phyloP scores from a whole-genome alignment of 2,888 invertebrate genomes.

The Lordiphosa andalusiaca region DNA sequence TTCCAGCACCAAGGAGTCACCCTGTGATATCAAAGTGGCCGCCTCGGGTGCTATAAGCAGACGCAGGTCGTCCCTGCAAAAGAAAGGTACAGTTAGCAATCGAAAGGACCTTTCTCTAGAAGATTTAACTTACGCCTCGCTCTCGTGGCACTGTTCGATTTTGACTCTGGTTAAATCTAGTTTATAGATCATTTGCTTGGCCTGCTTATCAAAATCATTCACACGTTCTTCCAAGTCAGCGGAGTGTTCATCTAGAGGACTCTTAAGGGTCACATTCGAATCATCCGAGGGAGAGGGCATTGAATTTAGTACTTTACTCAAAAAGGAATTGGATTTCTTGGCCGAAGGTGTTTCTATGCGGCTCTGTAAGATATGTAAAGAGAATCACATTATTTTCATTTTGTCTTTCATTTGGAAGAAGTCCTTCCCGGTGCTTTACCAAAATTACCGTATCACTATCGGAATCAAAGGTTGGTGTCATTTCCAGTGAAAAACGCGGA shows the following conservation, averaged over 20 bases:
- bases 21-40: conserved; percentile 88
- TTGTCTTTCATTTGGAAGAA: not conserved
- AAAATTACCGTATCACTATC: conserved; percentile 80
- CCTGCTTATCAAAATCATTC: conserved; percentile 78
- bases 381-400: conserved; percentile 4
- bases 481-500: conserved; percentile 80
- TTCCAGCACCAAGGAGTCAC: conserved; percentile 87
- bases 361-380: conserved; percentile 60
- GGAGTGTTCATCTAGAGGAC: conserved; percentile 54
- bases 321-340: conserved; percentile 75
- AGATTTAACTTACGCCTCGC: conserved; percentile 68
- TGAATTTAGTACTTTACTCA: conserved; percentile 70
- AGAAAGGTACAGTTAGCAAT: too few species aligned
- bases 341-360: conserved; percentile 79
- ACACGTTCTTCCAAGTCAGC: conserved; percentile 78
- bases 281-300: conserved; percentile 73
- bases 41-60: conserved; percentile 86
- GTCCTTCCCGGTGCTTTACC: conserved; percentile 18
- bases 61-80: conserved; percentile 78
- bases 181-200: conserved; percentile 79
- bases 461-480: conserved; percentile 80
- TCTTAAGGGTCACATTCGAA: conserved; percentile 66
- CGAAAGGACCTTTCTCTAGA: not conserved
- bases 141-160: conserved; percentile 76
- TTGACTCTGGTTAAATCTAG: conserved; percentile 77